Evolutionary conservation across 2,113 vertebrate genomes (phyloP).

Genomic region (Microtus pennsylvanicus): DNA sequence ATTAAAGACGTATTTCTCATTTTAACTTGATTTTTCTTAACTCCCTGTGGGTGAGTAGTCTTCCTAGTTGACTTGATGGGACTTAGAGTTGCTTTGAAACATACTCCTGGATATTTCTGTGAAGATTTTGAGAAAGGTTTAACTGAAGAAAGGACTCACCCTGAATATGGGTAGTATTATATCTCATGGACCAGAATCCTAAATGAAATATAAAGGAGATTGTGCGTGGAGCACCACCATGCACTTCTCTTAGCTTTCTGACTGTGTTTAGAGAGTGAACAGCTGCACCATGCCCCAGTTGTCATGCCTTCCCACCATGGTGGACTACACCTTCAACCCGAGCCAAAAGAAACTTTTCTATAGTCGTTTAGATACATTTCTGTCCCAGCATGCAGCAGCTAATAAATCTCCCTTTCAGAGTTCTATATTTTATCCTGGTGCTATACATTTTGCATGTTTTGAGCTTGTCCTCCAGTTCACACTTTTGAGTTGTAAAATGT

Average conservation of each 20-base stretch:
- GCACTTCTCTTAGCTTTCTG: background rate
- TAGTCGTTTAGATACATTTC: no score
- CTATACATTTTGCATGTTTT: background rate
- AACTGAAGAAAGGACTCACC: background rate
- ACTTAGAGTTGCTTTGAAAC: background rate
- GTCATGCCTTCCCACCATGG: no score
- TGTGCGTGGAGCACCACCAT: rapidly evolving
- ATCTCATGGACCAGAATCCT: background rate
- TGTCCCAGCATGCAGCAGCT: no score
- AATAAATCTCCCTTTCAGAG: no score
- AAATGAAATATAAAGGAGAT: background rate
- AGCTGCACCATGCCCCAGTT: background rate
- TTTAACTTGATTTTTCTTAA: conserved; percentile 20
- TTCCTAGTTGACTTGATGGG: background rate
- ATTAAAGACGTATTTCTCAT: conserved; percentile 5
- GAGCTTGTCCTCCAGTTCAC: background rate
- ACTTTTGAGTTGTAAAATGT: background rate
- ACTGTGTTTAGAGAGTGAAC: background rate
- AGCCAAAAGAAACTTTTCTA: no score
- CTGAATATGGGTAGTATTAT: background rate
- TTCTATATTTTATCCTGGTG: no score
- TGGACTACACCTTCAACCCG: no score
- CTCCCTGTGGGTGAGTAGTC: background rate
- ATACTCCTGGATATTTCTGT: background rate
- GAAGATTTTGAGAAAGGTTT: background rate